Evolutionary conservation across 2,797 vertebrate species (phyloP).

Genomic region (Emydoidea blandingii): DNA sequence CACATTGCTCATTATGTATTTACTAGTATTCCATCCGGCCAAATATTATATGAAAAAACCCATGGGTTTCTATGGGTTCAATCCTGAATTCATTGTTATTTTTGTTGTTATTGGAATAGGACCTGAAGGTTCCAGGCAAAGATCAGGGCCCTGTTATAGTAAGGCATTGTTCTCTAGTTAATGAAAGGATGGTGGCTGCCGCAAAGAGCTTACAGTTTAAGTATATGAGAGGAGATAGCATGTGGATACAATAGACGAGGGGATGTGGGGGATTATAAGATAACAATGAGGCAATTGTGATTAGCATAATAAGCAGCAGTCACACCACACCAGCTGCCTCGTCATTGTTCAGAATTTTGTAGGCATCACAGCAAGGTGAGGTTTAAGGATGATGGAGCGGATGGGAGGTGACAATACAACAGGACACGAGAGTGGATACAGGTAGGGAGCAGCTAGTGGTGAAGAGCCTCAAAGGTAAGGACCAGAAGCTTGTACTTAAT

Average conservation of each 20-base stretch:
- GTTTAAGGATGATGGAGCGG: neutral
- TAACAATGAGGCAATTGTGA: neutral
- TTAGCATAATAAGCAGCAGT: neutral
- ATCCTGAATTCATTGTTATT: neutral
- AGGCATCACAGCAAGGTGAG: neutral
- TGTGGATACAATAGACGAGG: neutral
- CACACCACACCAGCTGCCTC: neutral
- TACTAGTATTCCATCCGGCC: conserved; percentile 4
- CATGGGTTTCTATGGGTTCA: conserved; percentile 13
- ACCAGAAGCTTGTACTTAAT: neutral
- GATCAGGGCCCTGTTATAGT: neutral
- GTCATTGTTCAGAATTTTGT: neutral
- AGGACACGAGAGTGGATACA: neutral
- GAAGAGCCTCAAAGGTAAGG: neutral
- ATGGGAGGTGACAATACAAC: neutral
- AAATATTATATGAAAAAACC: neutral
- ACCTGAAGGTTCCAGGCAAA: neutral
- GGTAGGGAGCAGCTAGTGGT: conserved; percentile 14
- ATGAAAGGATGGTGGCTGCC: neutral
- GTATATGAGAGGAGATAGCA: neutral
- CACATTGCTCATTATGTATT: conserved; percentile 40
- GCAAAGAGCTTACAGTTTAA: neutral
- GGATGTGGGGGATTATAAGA: neutral
- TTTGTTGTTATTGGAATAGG: neutral
- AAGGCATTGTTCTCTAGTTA: neutral